Evolutionary conservation across 2,113 vertebrate genomes (phyloP), one percentile per base, ranked within the genome.

Genomic region (Salminus brasiliensis): DNA sequence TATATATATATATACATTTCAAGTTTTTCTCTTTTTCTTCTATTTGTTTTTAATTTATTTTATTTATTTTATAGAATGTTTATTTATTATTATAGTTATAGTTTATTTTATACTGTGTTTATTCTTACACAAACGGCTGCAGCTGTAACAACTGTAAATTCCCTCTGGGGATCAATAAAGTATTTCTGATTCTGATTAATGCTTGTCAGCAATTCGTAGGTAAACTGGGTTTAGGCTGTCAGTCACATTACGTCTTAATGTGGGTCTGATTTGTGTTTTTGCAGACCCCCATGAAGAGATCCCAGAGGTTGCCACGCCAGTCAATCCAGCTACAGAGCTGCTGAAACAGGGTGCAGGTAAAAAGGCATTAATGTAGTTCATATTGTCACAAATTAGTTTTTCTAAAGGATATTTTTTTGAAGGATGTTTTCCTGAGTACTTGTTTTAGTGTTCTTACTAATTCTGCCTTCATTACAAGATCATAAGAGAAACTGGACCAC

Each of bases 321-420:
- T 93, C 63, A 97, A 93, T 77, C 95, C 94, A 0, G 89, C 95
- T 41, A 86, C 90, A 0, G 96, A 98, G 32, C 92, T 96, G 63
- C 93, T 99, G 86, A 98, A 97, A 88, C 97, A 98, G 92, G 97
- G 98, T 81, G 98, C 98, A 85, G 98, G 98, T 98, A 91, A 92
- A 91, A 85, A 16, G 12, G 3, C 9, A n/a, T 32, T 63, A 10
- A 18, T 29, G 41, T 34, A 32, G 9, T 52, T 12, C 4, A 2
- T 41, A 16, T 49, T 36, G 4, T 52, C 29, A 2, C 13, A 1
- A 18, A 13, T 13, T 66, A n/a, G n/a, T n/a, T n/a, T n/a, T n/a
- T n/a, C n/a, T n/a, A n/a, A 62, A n/a, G 10, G 10, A 21, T 23
- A 25, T 27, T 36, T 11, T 36, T 4, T 39, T 66, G 18, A 5